Base-by-base conservation (phyloP, 2,113 vertebrate species). In the Argyrosomus japonicus region DNA sequence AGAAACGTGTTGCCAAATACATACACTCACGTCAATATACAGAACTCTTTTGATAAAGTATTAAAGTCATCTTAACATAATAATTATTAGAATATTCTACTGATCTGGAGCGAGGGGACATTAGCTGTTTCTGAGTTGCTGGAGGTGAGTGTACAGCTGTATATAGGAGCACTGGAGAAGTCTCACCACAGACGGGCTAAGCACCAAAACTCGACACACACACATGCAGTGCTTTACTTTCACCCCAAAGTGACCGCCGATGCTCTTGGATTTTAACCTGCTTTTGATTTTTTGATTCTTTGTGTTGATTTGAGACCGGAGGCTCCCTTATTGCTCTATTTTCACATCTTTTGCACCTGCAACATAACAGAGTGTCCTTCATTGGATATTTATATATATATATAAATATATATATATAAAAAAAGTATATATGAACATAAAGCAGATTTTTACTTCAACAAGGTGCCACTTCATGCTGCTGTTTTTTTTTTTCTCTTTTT, bases 401-500 rank as follows among this genome's bases (percentile, higher is more conserved):
- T 89, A 92, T 92, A 93, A 93, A 95, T 93, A 89, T 86, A 67
- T 75, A 90, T 63, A 86, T 71, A 86, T 67, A 81, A 67, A 73
- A 48, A 51, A 27, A 76, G 74, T 90, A 92, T 92, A 92, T 94
- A 95, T 93, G 86, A 90, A 94, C 83, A 89, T 85, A 89, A 93
- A 94, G 90, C 53, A 64, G 74, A 63, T 90, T 91, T 89, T 57
- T 88, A 88, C 88, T 96, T 96, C 96, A 96, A 95, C 95, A 90
- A 95, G 92, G 94, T 96, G 95, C 96, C 96, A 96, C 95, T 96
- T 95, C 95, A 94, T 94, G 94, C 93, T 96, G 95, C 95, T 95
- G 91, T 92, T 75, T 77, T 61, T 75, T 77, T 61, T 36, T 9
- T 27, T 19, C 18, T 45, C 40, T 54, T 10, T 56, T 67, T 82